These are phyloP conservation scores for Sthenelais limicola DNA, from an alignment of 2,888 invertebrate genomes.

Conservation along the genomic window DNA sequence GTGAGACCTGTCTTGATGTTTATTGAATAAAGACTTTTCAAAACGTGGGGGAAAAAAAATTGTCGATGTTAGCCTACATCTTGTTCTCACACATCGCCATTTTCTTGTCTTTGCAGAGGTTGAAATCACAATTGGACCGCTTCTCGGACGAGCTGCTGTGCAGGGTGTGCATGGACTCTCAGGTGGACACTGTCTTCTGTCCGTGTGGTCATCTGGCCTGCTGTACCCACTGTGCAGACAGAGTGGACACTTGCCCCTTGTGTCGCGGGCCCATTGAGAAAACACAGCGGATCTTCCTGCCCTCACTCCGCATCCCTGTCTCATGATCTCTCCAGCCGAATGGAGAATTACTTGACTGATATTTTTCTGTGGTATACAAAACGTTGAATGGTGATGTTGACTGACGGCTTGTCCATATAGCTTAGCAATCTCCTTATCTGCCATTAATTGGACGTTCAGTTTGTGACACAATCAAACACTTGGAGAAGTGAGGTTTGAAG, in stretches of 20 bases:
- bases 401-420: no score
- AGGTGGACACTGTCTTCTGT: conserved; percentile 86
- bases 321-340: no score
- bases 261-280: conserved; percentile 82
- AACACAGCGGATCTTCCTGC: conserved; percentile 79
- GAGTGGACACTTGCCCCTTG: conserved; percentile 83
- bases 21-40: no score
- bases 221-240: conserved; percentile 83
- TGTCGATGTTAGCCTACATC: neutral
- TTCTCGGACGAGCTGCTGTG: conserved; percentile 80
- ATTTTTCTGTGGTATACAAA: no score
- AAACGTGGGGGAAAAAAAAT: neutral
- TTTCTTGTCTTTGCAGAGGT: conserved; percentile 49
- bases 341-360: no score
- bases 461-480: no score
- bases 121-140: conserved; percentile 57
- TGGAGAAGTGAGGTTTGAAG: no score
- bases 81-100: neutral
- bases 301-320: conserved; percentile 41
- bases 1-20: no score
- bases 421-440: no score
- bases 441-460: no score
- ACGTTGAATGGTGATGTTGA: no score
- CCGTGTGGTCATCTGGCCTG: conserved; percentile 92
- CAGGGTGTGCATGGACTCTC: conserved; percentile 89